These are phyloP conservation scores for Drosophila ezoana DNA, from an alignment of 2,888 invertebrate species.

Conservation along the genomic window DNA sequence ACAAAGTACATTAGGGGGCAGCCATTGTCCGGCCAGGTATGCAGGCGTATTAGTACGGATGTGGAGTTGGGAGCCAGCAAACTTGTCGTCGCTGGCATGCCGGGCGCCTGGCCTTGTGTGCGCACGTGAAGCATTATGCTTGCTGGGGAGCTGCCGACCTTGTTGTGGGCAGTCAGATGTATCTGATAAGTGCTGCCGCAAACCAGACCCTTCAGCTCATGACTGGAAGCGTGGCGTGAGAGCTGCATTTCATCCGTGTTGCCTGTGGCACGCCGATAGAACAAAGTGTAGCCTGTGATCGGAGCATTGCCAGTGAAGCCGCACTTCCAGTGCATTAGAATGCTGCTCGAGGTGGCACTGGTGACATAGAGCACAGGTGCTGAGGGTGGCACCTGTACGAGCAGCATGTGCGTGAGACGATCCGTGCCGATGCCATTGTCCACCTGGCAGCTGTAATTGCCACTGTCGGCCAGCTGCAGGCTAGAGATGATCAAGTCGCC, in stretches of 20 bases:
- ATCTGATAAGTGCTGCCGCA: constrained; percentile 91
- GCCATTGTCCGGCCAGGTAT: constrained; percentile 91
- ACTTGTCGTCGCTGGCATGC: constrained; percentile 87
- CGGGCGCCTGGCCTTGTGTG: constrained; percentile 90
- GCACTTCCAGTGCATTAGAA: constrained; percentile 91
- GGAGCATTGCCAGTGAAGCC: constrained; percentile 89
- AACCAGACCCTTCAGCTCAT: constrained; percentile 89
- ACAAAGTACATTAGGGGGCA: constrained; percentile 90
- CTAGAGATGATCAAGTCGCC: constrained; percentile 89
- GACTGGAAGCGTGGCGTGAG: constrained; percentile 88
- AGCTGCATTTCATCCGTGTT: constrained; percentile 88
- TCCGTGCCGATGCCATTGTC: constrained; percentile 90
- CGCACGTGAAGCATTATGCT: constrained; percentile 89
- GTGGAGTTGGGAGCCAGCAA: constrained; percentile 90
- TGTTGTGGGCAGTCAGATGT: constrained; percentile 89
- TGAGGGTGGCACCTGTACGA: constrained; percentile 91
- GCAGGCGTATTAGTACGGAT: constrained; percentile 88
- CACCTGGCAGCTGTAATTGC: constrained; percentile 90
- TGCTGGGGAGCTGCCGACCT: constrained; percentile 89
- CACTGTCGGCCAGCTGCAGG: constrained; percentile 88
- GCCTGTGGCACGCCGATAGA: constrained; percentile 88
- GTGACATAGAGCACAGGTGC: constrained; percentile 91
- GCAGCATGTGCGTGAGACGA: constrained; percentile 87
- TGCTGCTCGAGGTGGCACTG: constrained; percentile 91
- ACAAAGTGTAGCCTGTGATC: constrained; percentile 89